Conservation (phyloP, 2,797 vertebrate species). For the Arremon brunneinucha region DNA sequence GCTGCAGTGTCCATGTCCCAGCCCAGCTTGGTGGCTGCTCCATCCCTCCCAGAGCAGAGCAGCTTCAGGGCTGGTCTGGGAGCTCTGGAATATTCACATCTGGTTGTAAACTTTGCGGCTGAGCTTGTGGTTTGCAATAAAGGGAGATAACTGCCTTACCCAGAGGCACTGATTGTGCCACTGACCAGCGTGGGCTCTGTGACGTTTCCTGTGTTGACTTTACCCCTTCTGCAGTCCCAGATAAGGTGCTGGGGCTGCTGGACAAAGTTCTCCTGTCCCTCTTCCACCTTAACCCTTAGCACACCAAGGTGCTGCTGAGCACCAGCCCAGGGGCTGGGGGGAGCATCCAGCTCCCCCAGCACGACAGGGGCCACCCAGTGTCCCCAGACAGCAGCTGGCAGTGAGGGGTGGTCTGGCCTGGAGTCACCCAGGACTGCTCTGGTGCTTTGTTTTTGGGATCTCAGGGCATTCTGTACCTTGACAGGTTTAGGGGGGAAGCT, state of each 20-base stretch:
- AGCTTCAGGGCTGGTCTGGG: neutral
- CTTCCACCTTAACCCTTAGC: constrained; percentile 16
- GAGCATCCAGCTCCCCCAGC: neutral
- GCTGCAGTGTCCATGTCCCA: accelerated
- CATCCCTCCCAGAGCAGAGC: neutral
- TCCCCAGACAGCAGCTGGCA: neutral
- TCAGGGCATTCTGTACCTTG: accelerated
- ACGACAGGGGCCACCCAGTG: accelerated
- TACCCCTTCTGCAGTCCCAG: neutral
- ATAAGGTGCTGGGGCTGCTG: constrained; percentile 5
- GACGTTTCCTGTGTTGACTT: neutral
- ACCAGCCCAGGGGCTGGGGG: accelerated
- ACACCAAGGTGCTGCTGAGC: neutral
- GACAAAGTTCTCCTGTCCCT: constrained; percentile 38
- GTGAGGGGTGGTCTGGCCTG: neutral
- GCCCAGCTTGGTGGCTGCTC: neutral
- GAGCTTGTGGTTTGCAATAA: neutral
- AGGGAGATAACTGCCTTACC: neutral
- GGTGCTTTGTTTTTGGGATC: neutral
- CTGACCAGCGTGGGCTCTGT: neutral
- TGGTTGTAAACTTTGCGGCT: neutral
- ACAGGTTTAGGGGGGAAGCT: neutral
- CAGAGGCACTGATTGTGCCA: neutral
- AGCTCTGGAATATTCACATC: accelerated
- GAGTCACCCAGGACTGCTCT: accelerated